These are phyloP conservation scores for Rhinatrema bivittatum DNA, from an alignment of 2,797 vertebrate species.

Conservation along the genomic window DNA sequence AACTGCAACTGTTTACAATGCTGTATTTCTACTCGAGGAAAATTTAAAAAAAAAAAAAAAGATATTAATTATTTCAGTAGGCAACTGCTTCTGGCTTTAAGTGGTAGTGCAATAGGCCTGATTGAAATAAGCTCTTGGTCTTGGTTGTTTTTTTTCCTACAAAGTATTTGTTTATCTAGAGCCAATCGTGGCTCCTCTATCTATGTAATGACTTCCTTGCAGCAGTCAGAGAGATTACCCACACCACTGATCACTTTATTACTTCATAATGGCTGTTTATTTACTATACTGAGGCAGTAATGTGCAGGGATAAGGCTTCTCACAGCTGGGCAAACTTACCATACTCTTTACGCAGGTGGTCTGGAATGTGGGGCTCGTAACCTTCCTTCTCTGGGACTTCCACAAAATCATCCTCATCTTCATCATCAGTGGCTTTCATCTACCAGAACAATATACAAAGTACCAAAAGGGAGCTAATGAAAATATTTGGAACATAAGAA, in stretches of 20 bases:
- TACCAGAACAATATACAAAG: conserved; percentile 32
- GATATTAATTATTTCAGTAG: conserved; percentile 12
- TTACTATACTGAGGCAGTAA: conserved; percentile 49
- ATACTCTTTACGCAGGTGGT: conserved; percentile 74
- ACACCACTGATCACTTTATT: conserved; percentile 48
- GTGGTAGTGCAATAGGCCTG: conserved; percentile 8
- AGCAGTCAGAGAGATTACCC: conserved; percentile 48
- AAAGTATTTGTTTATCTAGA: conserved; percentile 47
- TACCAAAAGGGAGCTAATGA: too few species aligned
- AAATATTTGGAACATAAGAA: too few species aligned
- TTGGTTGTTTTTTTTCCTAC: conserved; percentile 21
- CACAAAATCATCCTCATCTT: conserved; percentile 77
- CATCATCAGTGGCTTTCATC: conserved; percentile 41
- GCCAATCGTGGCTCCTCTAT: conserved; percentile 21
- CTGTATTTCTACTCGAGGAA: not conserved
- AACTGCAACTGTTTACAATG: not conserved
- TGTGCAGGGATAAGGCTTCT: conserved; percentile 34
- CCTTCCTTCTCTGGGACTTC: conserved; percentile 92
- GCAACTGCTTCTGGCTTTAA: conserved; percentile 11
- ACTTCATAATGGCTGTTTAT: conserved; percentile 54
- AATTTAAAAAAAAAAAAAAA: too few species aligned
- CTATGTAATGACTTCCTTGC: conserved; percentile 46
- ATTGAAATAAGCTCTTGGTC: conserved; percentile 27
- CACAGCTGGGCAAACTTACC: conserved; percentile 73
- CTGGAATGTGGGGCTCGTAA: conserved; percentile 79